Evolutionary conservation across 1,140 invertebrate genomes (phyloP), one percentile per base, ranked within the genome.

Genomic region (Proctacanthus coquilletti): DNA sequence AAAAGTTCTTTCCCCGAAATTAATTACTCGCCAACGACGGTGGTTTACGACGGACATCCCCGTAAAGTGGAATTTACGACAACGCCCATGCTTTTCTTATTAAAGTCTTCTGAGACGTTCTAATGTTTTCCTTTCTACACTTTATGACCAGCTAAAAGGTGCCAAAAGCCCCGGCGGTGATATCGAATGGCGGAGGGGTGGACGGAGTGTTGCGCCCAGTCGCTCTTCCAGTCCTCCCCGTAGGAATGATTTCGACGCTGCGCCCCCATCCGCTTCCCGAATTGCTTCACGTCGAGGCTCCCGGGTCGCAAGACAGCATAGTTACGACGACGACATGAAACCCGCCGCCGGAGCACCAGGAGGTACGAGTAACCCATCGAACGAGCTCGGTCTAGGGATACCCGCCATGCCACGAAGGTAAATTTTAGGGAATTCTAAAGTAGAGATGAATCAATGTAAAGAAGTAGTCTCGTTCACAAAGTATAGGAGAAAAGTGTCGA

Each of bases 261-360:
- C 45, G 29, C 52, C 53, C 4, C 50, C 55, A 38, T 55, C 55
- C 2, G 43, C 56, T 3, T 53, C 56, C 14, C 46, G 60, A 6
- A 54, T 60, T 45, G 60, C 63, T 41, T 64, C 65, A 3, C 60
- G 76, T 9, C 65, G 78, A 30, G 78, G 77, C 43, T 83, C 80
- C 0, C 63, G 77, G 37, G 55, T 64, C 29, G 72, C 75, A 4
- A 67, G 79, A 10, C 81, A 84, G 54, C 77, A 80, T 45, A 84
- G 80, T 45, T 83, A 81, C 47, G 81, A 84, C 47, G 81, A 84
- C 37, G 82, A 86, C 42, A 66, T 75, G 63, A 51, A 64, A 52
- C 40, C 57, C 43, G 38, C 45, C 46, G 25, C 50, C 43, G 23
- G 49, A 6, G 54, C 49, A 3, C 42, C 47, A 9, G 57, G 56